Base-by-base conservation (phyloP, 2,113 vertebrate genomes). In the Nanorana parkeri region DNA sequence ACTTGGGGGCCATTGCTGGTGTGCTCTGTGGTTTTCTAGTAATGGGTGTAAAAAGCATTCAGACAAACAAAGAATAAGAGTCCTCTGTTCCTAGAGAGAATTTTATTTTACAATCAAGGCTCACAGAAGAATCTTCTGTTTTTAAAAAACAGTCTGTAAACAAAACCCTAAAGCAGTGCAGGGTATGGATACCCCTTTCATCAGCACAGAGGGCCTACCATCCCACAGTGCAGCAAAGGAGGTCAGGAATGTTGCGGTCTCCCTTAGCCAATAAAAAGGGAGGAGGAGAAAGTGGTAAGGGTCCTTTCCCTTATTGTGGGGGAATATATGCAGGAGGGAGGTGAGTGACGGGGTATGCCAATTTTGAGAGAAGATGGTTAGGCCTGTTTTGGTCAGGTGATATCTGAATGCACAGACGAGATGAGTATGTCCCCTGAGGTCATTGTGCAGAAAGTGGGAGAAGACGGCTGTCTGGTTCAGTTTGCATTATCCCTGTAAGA, bases 71-170 rank as follows among this genome's bases (percentile, higher is more conserved):
- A n/a, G n/a, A n/a, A n/a, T n/a, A n/a, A n/a, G n/a, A n/a, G n/a
- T n/a, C n/a, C n/a, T 36, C 6, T 36, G 3, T 17, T 29, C 66
- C 67, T 71, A 56, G 24, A 68, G 60, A 52, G 68, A 24, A 21
- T 65, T 64, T 81, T 80, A 81, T 73, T 81, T 56, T 73, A 81
- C 78, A 80, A 80, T 80, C 78, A 72, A 61, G 23, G 55, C 67
- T 63, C 47, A 78, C 32, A 41, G 58, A 77, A n/a, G 23, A 47
- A 17, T 47, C 51, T n/a, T 61, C 20, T 36, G 52, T 55, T 36
- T 20, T 54, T 36, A 41, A 68, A 68, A 28, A 81, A 81, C 58
- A 73, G 79, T 81, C 79, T 67, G 80, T 81, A 81, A 81, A 81
- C 80, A 36, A 74, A 58, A 29, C 80, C 69, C 68, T 41, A 71